Evolutionary conservation across 2,888 invertebrate genomes (phyloP), one percentile per base, ranked within the genome.

Genomic region (Tenthredo livida): DNA sequence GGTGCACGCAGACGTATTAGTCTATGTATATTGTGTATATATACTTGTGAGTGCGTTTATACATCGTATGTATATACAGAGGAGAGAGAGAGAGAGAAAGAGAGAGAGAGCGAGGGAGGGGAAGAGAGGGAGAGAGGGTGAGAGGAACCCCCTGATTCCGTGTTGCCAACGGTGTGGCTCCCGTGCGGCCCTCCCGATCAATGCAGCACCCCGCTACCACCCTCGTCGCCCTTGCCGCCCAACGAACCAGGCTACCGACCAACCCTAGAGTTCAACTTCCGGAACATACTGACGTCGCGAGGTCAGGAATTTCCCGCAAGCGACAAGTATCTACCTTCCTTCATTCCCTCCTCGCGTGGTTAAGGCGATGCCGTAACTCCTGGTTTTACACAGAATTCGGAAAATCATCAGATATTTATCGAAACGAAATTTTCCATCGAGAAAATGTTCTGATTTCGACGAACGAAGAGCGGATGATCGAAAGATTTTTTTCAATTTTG

Each of bases 111-210:
- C 1, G 29, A 29, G 50, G 21, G 21, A 73, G 43, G 29, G n/a
- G 10, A 6, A 40, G 40, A 61, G 61, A 61, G 25, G 75, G 33
- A 33, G 33, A n/a, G 33, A 54, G 33, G 21, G 43, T 17, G 37
- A 80, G 80, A 80, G 61, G 33, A 80, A 21, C 58, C 58, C 61
- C 80, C 80, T 61, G 61, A 80, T 80, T 80, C 61, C 80, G 61
- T 80, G 80, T 80, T 80, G 80, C 58, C 80, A 58, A 80, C 80
- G 80, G 80, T 50, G 61, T 61, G 80, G 80, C 58, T 80, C 80
- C 61, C 58, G 80, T 61, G 61, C 80, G 61, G 80, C 88, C 89
- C 89, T 89, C 90, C 91, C 90, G 91, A 91, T 91, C 91, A 91
- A 91, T 91, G 91, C 91, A 91, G 91, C 91, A 89, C 88, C 91